Evolutionary conservation across 2,113 vertebrate genomes (phyloP).

Genomic region (Limanda limanda): DNA sequence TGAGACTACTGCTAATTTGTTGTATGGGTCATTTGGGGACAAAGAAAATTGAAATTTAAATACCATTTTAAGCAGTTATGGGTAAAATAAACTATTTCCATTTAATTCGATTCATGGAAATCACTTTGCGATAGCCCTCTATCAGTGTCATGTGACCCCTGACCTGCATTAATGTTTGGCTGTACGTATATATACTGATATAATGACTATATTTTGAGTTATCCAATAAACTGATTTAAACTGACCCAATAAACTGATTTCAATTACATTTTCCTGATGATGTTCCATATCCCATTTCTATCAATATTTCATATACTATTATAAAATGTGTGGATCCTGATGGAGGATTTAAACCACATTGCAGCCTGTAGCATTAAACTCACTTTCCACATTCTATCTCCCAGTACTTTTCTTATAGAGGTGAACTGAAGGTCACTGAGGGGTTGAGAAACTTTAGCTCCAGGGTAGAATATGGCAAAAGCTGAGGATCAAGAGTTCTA

Average conservation of each 20-base stretch:
- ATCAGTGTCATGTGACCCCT: too few relatives aligned
- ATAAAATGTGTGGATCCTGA: background rate
- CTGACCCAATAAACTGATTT: background rate
- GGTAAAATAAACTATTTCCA: background rate
- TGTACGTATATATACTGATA: too few relatives aligned
- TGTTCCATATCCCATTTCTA: too few relatives aligned
- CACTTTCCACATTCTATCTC: background rate
- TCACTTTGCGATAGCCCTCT: too few relatives aligned
- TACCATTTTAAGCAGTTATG: background rate
- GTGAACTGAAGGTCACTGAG: conserved; percentile 16
- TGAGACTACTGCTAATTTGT: too few relatives aligned
- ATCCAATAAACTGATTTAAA: background rate
- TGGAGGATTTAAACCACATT: background rate
- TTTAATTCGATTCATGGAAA: too few relatives aligned
- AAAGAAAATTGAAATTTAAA: background rate
- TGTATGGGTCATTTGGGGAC: background rate
- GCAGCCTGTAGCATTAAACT: background rate
- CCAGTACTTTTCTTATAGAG: background rate
- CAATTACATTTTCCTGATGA: background rate
- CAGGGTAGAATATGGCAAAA: conserved; percentile 12
- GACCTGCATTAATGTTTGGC: too few relatives aligned
- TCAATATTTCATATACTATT: background rate
- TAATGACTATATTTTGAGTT: too few relatives aligned
- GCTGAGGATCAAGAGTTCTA: conserved; percentile 12
- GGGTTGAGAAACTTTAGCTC: conserved; percentile 22